Conservation (phyloP, 2,888 invertebrate genomes). For the Incurvaria masculella region DNA sequence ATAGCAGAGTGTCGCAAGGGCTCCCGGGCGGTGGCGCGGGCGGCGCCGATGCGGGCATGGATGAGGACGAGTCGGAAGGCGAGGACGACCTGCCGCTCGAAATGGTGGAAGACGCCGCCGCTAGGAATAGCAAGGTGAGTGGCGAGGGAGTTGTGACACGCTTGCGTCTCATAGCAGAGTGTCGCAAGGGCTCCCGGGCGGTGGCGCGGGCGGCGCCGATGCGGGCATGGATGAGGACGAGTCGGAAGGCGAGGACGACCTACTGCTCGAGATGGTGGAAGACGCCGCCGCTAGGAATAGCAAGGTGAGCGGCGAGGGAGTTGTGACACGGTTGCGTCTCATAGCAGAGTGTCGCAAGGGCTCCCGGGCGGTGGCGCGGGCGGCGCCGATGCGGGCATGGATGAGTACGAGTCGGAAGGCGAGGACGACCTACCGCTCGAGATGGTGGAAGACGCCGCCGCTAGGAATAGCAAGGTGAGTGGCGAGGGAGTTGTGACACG, state of each 20-base stretch:
- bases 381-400: no score
- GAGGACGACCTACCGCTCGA: slow-evolving; percentile 85
- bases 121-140: slow-evolving; percentile 62
- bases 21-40: slow-evolving; percentile 30
- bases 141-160: no score
- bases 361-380: no score
- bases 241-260: slow-evolving; percentile 77
- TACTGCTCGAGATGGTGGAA: slow-evolving; percentile 89
- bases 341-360: no score
- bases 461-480: slow-evolving; percentile 61
- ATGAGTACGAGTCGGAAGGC: slow-evolving; percentile 74
- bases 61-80: slow-evolving; percentile 75
- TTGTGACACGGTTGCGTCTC: no score
- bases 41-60: slow-evolving; percentile 56
- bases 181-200: no score
- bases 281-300: slow-evolving; percentile 56
- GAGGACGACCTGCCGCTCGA: slow-evolving; percentile 85
- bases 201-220: no score
- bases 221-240: no score
- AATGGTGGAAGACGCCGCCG: slow-evolving; percentile 71
- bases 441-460: slow-evolving; percentile 77
- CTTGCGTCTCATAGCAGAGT: no score
- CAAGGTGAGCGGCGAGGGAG: no score
- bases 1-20: slow-evolving; percentile 45
- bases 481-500: no score